These are phyloP conservation scores for Gymnorhina tibicen DNA, from an alignment of 2,113 vertebrate genomes.

Conservation along the genomic window DNA sequence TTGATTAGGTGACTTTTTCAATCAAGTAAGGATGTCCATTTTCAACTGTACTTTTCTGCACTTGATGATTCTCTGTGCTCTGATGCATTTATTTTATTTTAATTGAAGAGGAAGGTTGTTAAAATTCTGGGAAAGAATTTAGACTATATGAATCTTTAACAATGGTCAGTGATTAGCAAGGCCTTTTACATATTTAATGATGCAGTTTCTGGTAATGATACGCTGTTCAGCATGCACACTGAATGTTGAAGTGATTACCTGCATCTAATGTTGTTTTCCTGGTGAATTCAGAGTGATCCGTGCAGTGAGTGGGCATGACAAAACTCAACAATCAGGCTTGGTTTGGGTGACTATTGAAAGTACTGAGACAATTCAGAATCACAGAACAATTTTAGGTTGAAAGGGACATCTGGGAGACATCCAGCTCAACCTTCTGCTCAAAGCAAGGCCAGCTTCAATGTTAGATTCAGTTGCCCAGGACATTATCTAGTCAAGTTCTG, in stretches of 20 bases:
- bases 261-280: background rate
- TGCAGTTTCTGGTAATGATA: background rate
- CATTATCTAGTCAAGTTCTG: background rate
- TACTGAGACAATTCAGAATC: background rate
- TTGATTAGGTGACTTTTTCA: slow-evolving; percentile 28
- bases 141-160: slow-evolving; percentile 18
- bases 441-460: background rate
- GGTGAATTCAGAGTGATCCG: background rate
- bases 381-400: background rate
- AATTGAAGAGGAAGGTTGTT: slow-evolving; percentile 1
- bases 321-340: background rate
- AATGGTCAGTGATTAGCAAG: slow-evolving; percentile 51
- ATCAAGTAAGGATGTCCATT: background rate
- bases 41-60: background rate
- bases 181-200: slow-evolving; percentile 42
- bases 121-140: slow-evolving; percentile 14
- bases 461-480: background rate
- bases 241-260: slow-evolving; percentile 37
- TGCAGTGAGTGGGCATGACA: background rate
- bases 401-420: background rate
- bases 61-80: background rate
- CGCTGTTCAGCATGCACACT: background rate
- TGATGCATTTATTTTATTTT: background rate
- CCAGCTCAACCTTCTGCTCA: background rate
- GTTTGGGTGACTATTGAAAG: background rate